These are phyloP conservation scores for Mustela nigripes DNA, from an alignment of 2,113 vertebrate species.

Conservation along the genomic window DNA sequence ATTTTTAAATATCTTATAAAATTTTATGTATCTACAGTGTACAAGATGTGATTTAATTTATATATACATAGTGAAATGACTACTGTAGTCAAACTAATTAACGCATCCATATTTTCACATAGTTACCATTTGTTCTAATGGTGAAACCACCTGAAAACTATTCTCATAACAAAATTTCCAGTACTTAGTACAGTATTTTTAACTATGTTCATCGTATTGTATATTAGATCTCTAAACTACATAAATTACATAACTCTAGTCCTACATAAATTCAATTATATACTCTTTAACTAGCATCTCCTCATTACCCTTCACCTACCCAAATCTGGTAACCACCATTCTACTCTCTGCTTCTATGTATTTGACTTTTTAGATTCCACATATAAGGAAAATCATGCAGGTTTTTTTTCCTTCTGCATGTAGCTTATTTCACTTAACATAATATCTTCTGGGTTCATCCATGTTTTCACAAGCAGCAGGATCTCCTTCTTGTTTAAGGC, in stretches of 20 bases:
- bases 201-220: neutral
- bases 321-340: neutral
- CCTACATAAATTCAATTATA: neutral
- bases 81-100: neutral
- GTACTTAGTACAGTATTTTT: neutral
- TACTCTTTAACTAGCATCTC: neutral
- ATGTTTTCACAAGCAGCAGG: neutral
- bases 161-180: neutral
- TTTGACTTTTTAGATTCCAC: neutral
- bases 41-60: neutral
- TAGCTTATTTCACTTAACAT: neutral
- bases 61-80: neutral
- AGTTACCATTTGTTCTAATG: neutral
- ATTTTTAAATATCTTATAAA: neutral
- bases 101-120: neutral
- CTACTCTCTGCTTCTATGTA: neutral
- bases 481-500: neutral
- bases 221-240: neutral
- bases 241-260: neutral
- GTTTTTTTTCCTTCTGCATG: neutral
- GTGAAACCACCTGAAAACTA: neutral
- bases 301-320: neutral
- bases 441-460: neutral
- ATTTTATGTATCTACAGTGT: neutral
- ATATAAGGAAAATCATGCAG: neutral